A percentile compares a stretch with the other conserved stretches of the same genome.
Conservation (phyloP, 2,113 vertebrate genomes). For the Tetrax tetrax region DNA sequence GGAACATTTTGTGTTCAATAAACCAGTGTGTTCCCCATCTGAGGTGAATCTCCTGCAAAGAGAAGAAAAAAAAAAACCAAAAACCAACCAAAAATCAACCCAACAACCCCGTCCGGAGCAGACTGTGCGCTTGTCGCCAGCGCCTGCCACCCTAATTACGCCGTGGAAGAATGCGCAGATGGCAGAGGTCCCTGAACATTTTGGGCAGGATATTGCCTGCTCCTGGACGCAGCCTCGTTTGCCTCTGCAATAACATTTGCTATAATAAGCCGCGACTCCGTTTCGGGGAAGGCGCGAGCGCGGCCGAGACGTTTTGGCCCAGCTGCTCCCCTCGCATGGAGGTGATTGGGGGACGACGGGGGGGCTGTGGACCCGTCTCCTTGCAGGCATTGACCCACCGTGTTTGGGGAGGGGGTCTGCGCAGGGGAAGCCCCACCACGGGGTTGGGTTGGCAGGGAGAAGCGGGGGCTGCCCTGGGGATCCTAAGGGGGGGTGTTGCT, state of each 20-base stretch:
- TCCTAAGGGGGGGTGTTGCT: not conserved
- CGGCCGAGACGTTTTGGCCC: not conserved
- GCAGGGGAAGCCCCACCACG: rapidly evolving
- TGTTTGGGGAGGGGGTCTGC: not conserved
- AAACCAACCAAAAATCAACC: too few species aligned
- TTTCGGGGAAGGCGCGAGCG: not conserved
- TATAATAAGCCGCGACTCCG: not conserved
- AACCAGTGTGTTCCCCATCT: not conserved
- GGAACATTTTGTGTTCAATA: not conserved
- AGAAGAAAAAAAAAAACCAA: not conserved
- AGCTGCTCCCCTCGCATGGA: not conserved
- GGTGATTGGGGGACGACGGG: not conserved
- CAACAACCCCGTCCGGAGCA: rapidly evolving
- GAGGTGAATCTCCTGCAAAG: not conserved
- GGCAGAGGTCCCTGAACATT: conserved; percentile 47
- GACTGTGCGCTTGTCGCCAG: not conserved
- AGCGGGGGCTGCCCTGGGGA: too few species aligned
- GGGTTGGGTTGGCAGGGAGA: not conserved
- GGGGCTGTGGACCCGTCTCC: not conserved
- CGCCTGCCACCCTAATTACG: not conserved
- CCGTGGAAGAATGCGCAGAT: conserved; percentile 10
- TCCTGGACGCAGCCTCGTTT: conserved; percentile 21
- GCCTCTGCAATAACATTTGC: not conserved
- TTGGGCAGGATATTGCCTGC: conserved; percentile 60
- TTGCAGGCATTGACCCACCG: rapidly evolving